A percentile compares a stretch with the other conserved stretches of the same genome.
Conservation (phyloP, 2,888 invertebrate genomes). For the Melanotus villosus region DNA sequence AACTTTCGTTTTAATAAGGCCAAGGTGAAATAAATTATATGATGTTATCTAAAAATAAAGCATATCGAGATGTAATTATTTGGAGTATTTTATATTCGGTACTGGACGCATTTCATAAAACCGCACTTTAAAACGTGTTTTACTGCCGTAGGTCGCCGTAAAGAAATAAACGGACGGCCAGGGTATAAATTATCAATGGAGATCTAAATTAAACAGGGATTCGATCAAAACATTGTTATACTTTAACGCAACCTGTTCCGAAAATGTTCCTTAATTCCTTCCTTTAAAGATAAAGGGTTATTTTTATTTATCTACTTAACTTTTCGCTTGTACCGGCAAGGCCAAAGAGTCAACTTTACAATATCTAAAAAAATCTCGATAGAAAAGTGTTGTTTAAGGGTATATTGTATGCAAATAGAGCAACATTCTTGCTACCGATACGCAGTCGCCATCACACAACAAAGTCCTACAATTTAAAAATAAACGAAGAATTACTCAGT, state of each 20-base stretch:
- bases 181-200: constrained; percentile 18
- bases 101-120: constrained; percentile 33
- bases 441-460: constrained; percentile 54
- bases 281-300: constrained; percentile 21
- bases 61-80: constrained; percentile 33
- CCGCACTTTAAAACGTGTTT: constrained; percentile 34
- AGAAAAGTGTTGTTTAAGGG: constrained; percentile 65
- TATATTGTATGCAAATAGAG: constrained; percentile 65
- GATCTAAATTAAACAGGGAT: constrained; percentile 18
- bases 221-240: constrained; percentile 24
- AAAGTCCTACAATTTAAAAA: constrained; percentile 57
- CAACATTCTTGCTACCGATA: constrained; percentile 64
- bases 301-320: constrained; percentile 34
- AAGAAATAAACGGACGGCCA: constrained; percentile 2
- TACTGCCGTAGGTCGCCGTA: constrained; percentile 19
- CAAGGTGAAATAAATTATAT: constrained; percentile 29
- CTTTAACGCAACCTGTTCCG: neutral
- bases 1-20: constrained; percentile 35
- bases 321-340: constrained; percentile 41
- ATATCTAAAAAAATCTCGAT: constrained; percentile 58
- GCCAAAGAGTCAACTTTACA: constrained; percentile 49
- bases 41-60: constrained; percentile 37
- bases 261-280: constrained; percentile 7
- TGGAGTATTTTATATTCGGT: constrained; percentile 35
- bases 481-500: constrained; percentile 58